Evolutionary conservation across 1,140 invertebrate species (phyloP).

Genomic region (Drosophila lowei): DNA sequence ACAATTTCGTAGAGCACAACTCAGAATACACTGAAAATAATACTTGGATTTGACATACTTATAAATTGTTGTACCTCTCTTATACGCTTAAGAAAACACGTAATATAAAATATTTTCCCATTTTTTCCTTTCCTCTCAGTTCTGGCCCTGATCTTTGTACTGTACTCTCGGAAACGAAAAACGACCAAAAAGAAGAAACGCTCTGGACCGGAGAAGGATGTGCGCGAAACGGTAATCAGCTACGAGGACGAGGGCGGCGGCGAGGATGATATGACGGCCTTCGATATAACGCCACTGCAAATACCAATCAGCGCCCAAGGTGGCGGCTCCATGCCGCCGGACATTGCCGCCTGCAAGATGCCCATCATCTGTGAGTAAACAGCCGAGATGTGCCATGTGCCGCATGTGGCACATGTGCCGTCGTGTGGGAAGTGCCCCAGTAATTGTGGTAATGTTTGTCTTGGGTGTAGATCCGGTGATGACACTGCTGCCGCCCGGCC

Average conservation of each 20-base stretch:
- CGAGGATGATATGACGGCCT: constrained; percentile 99
- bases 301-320: constrained; percentile 93
- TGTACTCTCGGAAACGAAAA: constrained; percentile 95
- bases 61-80: no score
- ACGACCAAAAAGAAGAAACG: constrained; percentile 94
- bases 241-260: constrained; percentile 99
- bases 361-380: constrained; percentile 87
- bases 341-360: constrained; percentile 91
- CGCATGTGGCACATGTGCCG: no score
- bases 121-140: constrained; percentile 85
- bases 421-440: constrained; percentile 7
- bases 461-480: constrained; percentile 85
- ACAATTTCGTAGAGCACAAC: no score
- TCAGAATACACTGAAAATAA: no score
- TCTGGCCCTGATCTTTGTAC: constrained; percentile 95
- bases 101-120: background rate
- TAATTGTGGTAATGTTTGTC: constrained; percentile 30
- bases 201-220: constrained; percentile 98
- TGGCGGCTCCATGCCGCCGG: constrained; percentile 88
- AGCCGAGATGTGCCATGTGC: background rate
- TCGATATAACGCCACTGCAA: constrained; percentile 97
- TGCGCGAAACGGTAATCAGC: constrained; percentile 98
- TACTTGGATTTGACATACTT: no score
- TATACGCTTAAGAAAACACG: background rate
- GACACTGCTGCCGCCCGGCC: constrained; percentile 84